Base-by-base conservation (phyloP, 2,888 invertebrate genomes). In the Deilephila elpenor region DNA sequence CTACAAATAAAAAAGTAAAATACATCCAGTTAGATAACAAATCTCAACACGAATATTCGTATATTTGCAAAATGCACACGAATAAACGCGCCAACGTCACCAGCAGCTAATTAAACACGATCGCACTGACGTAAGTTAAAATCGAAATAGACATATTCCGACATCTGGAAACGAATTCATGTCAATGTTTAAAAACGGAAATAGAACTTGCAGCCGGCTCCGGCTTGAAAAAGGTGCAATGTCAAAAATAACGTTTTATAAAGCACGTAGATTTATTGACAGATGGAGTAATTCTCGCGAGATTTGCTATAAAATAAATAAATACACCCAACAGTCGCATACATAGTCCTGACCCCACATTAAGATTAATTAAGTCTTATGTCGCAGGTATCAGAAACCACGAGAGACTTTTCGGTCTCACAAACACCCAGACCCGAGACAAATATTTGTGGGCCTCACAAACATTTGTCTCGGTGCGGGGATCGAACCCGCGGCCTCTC, bases 121-220 rank as follows among this genome's bases (percentile, higher is more conserved):
- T 34, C 17, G n/a, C 5, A 56, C 11, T 56, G 70, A 53, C 29
- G 70, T 29, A 71, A 59, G 32, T 59, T 34, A 44, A 53, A 59
- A 29, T 51, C 20, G 25, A 73, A 67, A 37, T 59, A 73, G 37
- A 64, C 67, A 56, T 73, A 73, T 67, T 53, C 74, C 59, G 51
- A 67, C 64, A 59, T 67, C 32, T 59, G 67, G 80, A 87, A 87
- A 83, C 82, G 84, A 84, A 88, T 86, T 81, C 80, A 84, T 89
- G 89, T 90, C 90, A 89, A 88, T 90, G 90, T 89, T 88, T 88
- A 78, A 74, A 76, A 84, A 81, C 88, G 89, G 89, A 90, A 89
- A 90, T 89, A 88, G 88, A 88, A 84, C 83, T 82, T 79, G 81
- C 83, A 80, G 75, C 85, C 84, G 78, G 51, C 44, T 44, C 76